A percentile compares a stretch with the other conserved stretches of the same genome.
Evolutionary conservation across 2,113 vertebrate genomes (phyloP).

Genomic region (Plecturocebus donacophilus): DNA sequence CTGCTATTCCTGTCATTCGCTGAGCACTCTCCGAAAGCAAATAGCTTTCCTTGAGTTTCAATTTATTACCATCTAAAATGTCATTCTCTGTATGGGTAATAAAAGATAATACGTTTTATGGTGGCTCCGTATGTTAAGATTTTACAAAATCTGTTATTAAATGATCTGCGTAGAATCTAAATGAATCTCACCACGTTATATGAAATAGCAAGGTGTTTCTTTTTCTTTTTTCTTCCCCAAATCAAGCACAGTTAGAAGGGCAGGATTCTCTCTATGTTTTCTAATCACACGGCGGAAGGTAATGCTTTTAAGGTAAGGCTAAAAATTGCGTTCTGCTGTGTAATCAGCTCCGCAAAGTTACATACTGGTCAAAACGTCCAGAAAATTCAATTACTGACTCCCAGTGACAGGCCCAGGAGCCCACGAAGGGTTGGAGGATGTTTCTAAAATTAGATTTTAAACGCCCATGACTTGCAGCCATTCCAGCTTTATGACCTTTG

Average conservation of each 20-base stretch:
- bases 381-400: constrained; percentile 85
- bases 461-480: constrained; percentile 31
- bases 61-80: constrained; percentile 72
- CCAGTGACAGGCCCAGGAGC: constrained; percentile 68
- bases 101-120: constrained; percentile 80
- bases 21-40: constrained; percentile 44
- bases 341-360: constrained; percentile 83
- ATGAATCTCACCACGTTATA: constrained; percentile 67
- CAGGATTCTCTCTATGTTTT: constrained; percentile 57
- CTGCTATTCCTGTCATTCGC: neutral
- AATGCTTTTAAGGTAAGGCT: constrained; percentile 73
- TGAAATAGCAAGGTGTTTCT: constrained; percentile 48
- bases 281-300: constrained; percentile 76
- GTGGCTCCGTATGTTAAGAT: constrained; percentile 73
- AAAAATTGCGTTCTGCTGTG: constrained; percentile 77
- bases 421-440: constrained; percentile 59
- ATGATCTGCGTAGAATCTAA: constrained; percentile 76
- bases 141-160: constrained; percentile 79
- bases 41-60: constrained; percentile 76
- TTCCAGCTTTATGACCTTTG: constrained; percentile 62
- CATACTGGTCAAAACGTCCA: constrained; percentile 80
- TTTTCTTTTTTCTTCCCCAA: neutral
- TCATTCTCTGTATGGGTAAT: constrained; percentile 76
- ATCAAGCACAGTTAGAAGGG: constrained; percentile 61
- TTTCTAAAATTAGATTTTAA: constrained; percentile 82